Evolutionary conservation across 1,140 invertebrate species (phyloP).

Genomic region (Bactericera cockerelli): DNA sequence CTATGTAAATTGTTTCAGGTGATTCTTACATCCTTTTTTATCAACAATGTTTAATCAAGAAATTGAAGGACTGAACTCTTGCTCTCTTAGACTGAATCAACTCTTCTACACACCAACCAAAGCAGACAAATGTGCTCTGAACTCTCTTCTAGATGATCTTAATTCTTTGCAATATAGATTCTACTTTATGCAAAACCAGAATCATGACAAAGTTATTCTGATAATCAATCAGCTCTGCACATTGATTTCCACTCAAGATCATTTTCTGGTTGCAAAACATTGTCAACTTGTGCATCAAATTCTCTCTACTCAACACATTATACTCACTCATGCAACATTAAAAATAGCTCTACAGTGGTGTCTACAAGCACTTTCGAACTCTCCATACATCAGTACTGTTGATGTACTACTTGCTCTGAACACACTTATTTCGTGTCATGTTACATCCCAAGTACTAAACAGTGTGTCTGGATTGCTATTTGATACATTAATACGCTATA

Average conservation of each 20-base stretch:
- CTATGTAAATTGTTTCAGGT: no score
- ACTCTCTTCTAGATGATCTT: background rate
- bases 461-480: background rate
- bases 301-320: background rate
- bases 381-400: no score
- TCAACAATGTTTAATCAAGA: no score
- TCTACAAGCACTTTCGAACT: background rate
- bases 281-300: background rate
- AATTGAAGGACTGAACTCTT: no score
- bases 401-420: no score
- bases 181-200: constrained; percentile 1
- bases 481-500: background rate
- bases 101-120: no score
- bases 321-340: background rate
- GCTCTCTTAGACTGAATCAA: no score
- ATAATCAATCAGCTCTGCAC: background rate
- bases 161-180: background rate
- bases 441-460: background rate
- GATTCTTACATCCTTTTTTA: no score
- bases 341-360: background rate
- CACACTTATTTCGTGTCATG: background rate
- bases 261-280: background rate
- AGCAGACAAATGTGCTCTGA: no score
- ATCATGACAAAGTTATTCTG: background rate
- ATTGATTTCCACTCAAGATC: constrained; percentile 4